Evolutionary conservation across 2,888 invertebrate species (phyloP).

Genomic region (Artemia sinica): DNA sequence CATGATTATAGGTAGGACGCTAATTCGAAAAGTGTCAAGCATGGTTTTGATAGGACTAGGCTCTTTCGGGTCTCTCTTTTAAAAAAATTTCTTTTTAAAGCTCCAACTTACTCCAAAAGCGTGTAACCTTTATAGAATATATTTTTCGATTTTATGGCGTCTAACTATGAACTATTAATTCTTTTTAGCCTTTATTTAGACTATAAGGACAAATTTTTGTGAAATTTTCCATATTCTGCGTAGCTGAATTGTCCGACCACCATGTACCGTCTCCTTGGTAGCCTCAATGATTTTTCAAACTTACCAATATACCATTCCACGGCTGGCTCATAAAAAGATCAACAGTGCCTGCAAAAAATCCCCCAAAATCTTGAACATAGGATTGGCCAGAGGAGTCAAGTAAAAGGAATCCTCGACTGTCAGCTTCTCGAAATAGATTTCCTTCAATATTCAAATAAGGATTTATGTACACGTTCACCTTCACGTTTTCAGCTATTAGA

Average conservation of each 20-base stretch:
- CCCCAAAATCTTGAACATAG: conserved; percentile 27
- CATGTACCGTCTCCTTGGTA: no score
- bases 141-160: no score
- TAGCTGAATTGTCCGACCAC: no score
- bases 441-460: conserved; percentile 26
- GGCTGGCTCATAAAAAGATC: conserved; percentile 32
- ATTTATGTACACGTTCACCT: conserved; percentile 27
- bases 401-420: conserved; percentile 25
- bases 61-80: no score
- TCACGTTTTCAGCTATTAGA: conserved; percentile 23
- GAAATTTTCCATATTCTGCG: neutral
- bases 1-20: no score
- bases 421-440: conserved; percentile 26
- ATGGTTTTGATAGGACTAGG: no score
- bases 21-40: no score
- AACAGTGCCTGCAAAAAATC: conserved; percentile 27
- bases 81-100: no score
- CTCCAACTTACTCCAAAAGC: no score
- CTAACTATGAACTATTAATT: no score
- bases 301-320: conserved; percentile 30
- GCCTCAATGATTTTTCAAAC: neutral
- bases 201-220: neutral
- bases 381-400: conserved; percentile 22
- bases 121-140: no score
- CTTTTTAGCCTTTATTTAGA: no score